phyloP scores from a whole-genome alignment of 2,797 vertebrate species.

The Arctocebus calabarensis region DNA sequence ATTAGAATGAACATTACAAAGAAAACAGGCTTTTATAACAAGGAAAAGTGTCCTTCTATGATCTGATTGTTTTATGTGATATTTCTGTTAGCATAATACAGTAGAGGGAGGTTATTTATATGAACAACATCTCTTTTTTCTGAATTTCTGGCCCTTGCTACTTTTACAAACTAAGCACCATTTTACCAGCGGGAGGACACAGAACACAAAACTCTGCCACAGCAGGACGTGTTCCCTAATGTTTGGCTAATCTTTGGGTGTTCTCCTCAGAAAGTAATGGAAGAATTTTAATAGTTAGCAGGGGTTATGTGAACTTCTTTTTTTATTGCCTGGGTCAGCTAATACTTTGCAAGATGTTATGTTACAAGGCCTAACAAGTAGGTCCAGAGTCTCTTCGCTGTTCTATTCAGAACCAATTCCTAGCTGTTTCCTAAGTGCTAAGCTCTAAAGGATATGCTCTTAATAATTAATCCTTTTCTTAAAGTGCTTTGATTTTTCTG shows the following conservation, averaged over 20 bases:
- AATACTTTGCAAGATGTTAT: background rate
- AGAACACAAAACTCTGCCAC: slow-evolving; percentile 19
- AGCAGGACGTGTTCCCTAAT: slow-evolving; percentile 24
- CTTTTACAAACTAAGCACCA: slow-evolving; percentile 46
- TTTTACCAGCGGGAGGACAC: slow-evolving; percentile 52
- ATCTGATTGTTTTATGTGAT: background rate
- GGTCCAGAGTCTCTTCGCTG: background rate
- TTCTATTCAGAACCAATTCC: slow-evolving; percentile 12
- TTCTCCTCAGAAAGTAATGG: slow-evolving; percentile 38
- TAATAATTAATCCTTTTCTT: slow-evolving; percentile 81
- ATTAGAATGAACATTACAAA: slow-evolving; percentile 70
- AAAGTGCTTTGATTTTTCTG: slow-evolving; percentile 79
- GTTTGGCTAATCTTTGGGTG: slow-evolving; percentile 58
- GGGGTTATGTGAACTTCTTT: background rate
- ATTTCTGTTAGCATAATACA: background rate
- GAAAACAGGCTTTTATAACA: slow-evolving; percentile 62
- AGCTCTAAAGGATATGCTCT: slow-evolving; percentile 60
- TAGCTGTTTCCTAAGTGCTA: slow-evolving; percentile 63
- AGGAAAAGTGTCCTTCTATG: background rate
- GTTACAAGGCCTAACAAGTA: too few relatives aligned
- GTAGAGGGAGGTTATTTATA: slow-evolving; percentile 35
- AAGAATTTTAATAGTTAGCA: slow-evolving; percentile 29
- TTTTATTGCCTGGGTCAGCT: slow-evolving; percentile 32
- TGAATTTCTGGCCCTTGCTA: background rate
- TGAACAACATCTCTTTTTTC: slow-evolving; percentile 6